These are phyloP conservation scores for Anthopleura xanthogrammica DNA, from an alignment of 92 coral and sea anemone species.

Conservation along the genomic window DNA sequence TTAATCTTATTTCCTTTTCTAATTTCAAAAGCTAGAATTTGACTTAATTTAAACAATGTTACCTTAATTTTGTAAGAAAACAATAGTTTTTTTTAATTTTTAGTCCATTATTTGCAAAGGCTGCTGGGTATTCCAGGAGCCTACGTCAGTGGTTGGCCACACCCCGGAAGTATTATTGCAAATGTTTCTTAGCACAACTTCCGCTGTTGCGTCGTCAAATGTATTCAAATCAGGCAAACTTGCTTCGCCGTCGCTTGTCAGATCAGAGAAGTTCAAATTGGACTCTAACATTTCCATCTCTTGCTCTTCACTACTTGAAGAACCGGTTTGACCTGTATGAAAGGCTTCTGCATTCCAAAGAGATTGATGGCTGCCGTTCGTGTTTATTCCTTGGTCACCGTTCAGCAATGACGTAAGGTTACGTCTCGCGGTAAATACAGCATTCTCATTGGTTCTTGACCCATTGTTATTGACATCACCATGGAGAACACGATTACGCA, in stretches of 20 bases:
- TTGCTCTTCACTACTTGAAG: conserved; percentile 72
- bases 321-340: conserved; percentile 41
- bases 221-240: conserved; percentile 74
- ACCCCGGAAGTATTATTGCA: conserved; percentile 90
- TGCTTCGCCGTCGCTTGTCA: conserved; percentile 70
- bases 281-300: conserved; percentile 82
- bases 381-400: conserved; percentile 64
- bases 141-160: conserved; percentile 81
- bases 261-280: conserved; percentile 81
- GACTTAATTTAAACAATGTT: no score
- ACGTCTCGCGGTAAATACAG: conserved; percentile 82
- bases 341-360: conserved; percentile 44
- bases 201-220: conserved; percentile 83
- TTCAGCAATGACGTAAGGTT: conserved; percentile 81
- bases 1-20: no score
- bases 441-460: conserved; percentile 69
- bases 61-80: neutral
- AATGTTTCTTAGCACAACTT: conserved; percentile 82
- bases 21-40: no score
- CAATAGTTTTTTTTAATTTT: neutral
- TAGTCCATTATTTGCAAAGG: conserved; percentile 84
- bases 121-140: conserved; percentile 61
- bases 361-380: conserved; percentile 34
- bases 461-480: conserved; percentile 99
- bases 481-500: conserved; percentile 90